Evolutionary conservation across 2,888 invertebrate genomes (phyloP).

Genomic region (Phortica okadai): DNA sequence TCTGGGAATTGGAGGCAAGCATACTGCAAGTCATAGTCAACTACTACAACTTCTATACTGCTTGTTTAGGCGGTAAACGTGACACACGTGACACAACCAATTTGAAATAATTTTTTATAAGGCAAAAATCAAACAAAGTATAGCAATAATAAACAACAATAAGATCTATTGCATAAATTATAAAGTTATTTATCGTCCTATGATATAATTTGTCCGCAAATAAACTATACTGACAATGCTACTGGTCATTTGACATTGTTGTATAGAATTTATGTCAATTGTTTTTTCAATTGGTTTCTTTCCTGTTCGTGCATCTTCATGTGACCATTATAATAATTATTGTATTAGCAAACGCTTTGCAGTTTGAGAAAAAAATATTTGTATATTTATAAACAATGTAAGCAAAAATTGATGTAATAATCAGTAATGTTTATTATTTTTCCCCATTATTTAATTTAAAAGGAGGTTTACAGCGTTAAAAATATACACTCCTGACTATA

Average conservation of each 20-base stretch:
- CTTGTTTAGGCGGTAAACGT: background rate
- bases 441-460: too few species aligned
- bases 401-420: too few species aligned
- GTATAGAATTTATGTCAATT: background rate
- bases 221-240: background rate
- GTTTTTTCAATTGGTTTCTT: background rate
- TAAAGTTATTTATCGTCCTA: constrained; percentile 10
- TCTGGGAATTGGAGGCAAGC: too few species aligned
- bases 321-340: background rate
- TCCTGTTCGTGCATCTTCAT: background rate
- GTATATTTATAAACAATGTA: too few species aligned
- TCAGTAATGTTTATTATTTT: too few species aligned
- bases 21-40: too few species aligned
- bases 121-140: background rate
- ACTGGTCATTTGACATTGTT: background rate
- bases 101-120: background rate
- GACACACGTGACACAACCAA: constrained; percentile 8
- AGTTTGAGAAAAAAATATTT: too few species aligned
- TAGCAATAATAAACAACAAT: constrained; percentile 8
- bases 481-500: too few species aligned
- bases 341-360: background rate
- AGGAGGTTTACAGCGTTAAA: too few species aligned
- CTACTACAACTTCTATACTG: too few species aligned
- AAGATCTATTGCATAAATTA: constrained; percentile 25
- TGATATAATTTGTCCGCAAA: constrained; percentile 15